These are phyloP conservation scores for Anagyrus pseudococci DNA, from an alignment of 2,888 invertebrate species.

Conservation along the genomic window DNA sequence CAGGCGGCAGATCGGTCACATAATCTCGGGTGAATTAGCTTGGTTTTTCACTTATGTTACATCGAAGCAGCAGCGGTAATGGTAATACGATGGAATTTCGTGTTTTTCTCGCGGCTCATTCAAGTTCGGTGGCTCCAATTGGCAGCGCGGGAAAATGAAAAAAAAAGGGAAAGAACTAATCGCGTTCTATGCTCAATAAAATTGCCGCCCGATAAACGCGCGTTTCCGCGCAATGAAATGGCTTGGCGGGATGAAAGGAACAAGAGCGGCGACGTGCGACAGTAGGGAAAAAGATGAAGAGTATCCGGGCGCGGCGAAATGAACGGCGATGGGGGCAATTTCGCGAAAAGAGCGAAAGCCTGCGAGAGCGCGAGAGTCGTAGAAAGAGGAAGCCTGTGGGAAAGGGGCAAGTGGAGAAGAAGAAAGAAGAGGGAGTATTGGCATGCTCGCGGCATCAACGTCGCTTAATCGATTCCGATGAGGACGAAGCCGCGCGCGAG, in stretches of 20 bases:
- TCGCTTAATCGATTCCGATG: conserved; percentile 49
- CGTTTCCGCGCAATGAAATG: neutral
- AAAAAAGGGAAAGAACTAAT: conserved; percentile 11
- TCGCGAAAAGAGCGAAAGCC: neutral
- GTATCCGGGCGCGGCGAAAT: no score
- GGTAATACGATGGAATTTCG: no score
- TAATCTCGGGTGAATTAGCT: no score
- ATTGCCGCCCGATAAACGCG: neutral
- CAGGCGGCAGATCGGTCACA: no score
- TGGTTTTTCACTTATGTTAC: no score
- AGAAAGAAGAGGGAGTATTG: conserved; percentile 17
- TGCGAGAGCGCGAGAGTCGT: neutral
- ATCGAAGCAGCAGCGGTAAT: no score
- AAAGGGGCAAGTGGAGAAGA: conserved; percentile 3
- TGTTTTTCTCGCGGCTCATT: no score
- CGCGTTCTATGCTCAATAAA: conserved; percentile 22
- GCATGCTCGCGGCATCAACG: conserved; percentile 32
- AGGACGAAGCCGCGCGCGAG: conserved; percentile 47
- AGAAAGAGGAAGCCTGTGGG: neutral
- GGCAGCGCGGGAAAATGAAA: conserved; percentile 5
- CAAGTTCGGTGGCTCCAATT: no score
- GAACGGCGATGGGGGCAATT: no score
- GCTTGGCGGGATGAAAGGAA: no score
- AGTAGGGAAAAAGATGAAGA: no score
- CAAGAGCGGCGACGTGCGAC: neutral